Conservation (phyloP, 2,113 vertebrate species). For the Varanus komodoensis region DNA sequence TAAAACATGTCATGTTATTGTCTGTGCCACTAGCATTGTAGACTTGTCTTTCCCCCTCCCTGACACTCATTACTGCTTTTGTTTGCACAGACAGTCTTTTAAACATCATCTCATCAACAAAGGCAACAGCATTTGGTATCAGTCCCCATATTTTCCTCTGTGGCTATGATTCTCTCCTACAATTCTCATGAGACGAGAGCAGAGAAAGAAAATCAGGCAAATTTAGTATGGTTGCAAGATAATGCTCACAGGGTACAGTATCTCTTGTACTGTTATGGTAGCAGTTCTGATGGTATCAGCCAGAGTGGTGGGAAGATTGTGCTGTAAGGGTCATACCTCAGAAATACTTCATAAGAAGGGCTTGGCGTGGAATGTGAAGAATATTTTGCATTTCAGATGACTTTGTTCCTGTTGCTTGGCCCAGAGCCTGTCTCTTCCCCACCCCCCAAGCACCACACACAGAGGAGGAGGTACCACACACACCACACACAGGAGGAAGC, state of each 20-base stretch:
- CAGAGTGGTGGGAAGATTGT: neutral
- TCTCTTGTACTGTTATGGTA: neutral
- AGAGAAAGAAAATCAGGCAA: slow-evolving; percentile 5
- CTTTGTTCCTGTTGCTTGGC: neutral
- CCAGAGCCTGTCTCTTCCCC: neutral
- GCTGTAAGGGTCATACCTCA: neutral
- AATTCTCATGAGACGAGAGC: neutral
- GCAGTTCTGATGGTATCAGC: neutral
- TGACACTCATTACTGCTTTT: neutral
- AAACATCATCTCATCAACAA: neutral
- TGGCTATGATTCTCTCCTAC: neutral
- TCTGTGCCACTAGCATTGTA: neutral
- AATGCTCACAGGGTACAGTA: neutral
- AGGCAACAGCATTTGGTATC: neutral
- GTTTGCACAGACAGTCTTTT: neutral
- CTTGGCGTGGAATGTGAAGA: neutral
- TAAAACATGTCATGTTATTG: neutral
- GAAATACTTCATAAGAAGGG: neutral
- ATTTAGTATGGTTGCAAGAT: neutral
- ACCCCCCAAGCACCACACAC: no score
- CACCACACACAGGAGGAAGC: no score
- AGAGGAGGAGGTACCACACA: no score
- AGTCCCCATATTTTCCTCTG: neutral
- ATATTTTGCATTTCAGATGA: neutral
- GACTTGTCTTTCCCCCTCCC: neutral